Base-by-base conservation (phyloP, 2,888 invertebrate genomes). In the Mimachlamys varia region DNA sequence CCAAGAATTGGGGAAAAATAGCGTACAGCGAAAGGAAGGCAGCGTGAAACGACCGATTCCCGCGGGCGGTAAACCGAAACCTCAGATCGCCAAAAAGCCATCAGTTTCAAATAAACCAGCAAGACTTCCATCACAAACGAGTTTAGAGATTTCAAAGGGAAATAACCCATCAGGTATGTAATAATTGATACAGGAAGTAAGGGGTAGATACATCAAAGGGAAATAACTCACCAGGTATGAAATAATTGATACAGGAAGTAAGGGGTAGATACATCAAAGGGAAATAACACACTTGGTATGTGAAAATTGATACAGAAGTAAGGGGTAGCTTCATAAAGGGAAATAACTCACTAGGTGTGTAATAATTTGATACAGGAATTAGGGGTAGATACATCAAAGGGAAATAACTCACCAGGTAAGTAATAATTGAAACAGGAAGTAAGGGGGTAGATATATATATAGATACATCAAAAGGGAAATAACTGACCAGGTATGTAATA, bases 41-140 rank as follows among this genome's bases (percentile, higher is more conserved):
- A 76, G 33, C 12, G 76, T 76, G 76, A 76, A 76, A 76, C 27
- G 76, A 33, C 76, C 76, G 33, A 33, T 76, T 76, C 76, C 76
- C 0, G 76, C 76, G 12, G 76, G 76, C 1, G 76, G 76, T 0
- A 76, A 76, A 33, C 76, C 76, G 10, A 76, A 76, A 76, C 76
- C 76, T 33, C 27, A 33, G 76, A 76, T 76, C 10, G 19, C 76
- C 27, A 76, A 76, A 27, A 76, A 76, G 33, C 76, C 76, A 33
- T 27, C 33, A 33, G 33, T 76, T 27, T 76, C 76, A 76, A 76
- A 15, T 76, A 76, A 76, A 33, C 76, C 76, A 33, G 33, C 76
- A 10, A 76, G 33, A 76, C 76, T 76, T 4, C 27, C 27, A 33
- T 76, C 76, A 33, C 76, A 76, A 15, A 33, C 27, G 12, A 76